These are phyloP conservation scores for Siphlonurus alternatus DNA, from an alignment of 2,888 invertebrate species.

Conservation along the genomic window DNA sequence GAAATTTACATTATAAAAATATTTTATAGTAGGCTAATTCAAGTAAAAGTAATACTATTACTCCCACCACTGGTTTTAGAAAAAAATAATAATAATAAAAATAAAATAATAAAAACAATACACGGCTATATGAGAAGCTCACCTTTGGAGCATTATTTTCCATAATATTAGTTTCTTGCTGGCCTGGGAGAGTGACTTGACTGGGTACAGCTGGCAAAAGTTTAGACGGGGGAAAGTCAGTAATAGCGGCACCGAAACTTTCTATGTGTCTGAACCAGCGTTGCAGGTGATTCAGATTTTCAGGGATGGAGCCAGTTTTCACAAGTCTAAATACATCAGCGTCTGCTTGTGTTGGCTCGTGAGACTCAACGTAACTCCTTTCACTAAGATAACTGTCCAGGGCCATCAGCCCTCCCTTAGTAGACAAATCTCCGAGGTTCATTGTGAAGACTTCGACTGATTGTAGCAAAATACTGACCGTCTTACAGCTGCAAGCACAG, in stretches of 20 bases:
- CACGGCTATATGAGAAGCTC: background rate
- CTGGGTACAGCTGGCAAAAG: too few relatives aligned
- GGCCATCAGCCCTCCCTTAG: background rate
- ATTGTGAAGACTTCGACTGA: background rate
- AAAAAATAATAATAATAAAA: too few relatives aligned
- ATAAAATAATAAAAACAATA: background rate
- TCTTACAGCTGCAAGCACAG: too few relatives aligned
- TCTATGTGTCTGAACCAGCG: constrained; percentile 8
- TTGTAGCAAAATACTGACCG: too few relatives aligned
- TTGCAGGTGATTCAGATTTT: constrained; percentile 4
- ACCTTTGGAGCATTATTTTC: background rate
- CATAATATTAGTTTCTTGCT: background rate
- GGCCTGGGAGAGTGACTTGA: background rate
- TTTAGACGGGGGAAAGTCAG: background rate
- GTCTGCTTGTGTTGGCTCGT: constrained; percentile 9
- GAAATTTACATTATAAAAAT: too few relatives aligned
- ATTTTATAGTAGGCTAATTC: too few relatives aligned
- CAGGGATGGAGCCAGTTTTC: background rate
- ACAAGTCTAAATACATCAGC: constrained; percentile 1
- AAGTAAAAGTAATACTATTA: too few relatives aligned
- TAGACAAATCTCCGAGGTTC: background rate
- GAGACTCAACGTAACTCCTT: constrained; percentile 5
- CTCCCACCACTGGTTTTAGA: too few relatives aligned
- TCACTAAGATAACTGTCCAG: constrained; percentile 1
- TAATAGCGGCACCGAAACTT: constrained; percentile 1